These are phyloP conservation scores for Cylindroiulus punctatus DNA, from an alignment of 2,888 invertebrate species.

Conservation along the genomic window DNA sequence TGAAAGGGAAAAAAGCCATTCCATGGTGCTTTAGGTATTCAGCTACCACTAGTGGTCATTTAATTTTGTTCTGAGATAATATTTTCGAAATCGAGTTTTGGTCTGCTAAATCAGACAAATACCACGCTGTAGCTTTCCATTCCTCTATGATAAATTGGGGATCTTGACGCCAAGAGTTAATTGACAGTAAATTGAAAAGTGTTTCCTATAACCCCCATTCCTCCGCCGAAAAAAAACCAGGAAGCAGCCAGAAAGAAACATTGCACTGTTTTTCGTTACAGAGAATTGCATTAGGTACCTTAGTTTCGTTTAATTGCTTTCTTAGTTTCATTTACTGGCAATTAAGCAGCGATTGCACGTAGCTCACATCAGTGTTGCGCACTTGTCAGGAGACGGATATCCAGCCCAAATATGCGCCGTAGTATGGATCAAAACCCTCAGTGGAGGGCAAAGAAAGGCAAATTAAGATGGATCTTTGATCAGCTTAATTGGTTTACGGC, in stretches of 20 bases:
- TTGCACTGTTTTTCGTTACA: slow-evolving; percentile 1
- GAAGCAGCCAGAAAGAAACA: slow-evolving; percentile 8
- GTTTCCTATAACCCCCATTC: not conserved
- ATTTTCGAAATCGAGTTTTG: too few relatives aligned
- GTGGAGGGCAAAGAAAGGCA: not conserved
- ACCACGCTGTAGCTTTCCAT: too few relatives aligned
- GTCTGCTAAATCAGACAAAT: too few relatives aligned
- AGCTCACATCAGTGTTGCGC: slow-evolving; percentile 2
- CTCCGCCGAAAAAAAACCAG: not conserved
- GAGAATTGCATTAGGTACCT: slow-evolving; percentile 26
- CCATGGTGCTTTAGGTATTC: too few relatives aligned
- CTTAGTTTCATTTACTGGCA: slow-evolving; percentile 38
- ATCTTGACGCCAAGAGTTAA: not conserved
- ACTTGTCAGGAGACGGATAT: slow-evolving; percentile 11
- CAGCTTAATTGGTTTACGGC: slow-evolving; percentile 17
- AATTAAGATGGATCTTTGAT: slow-evolving; percentile 42
- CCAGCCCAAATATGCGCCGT: not conserved
- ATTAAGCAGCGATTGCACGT: slow-evolving; percentile 38
- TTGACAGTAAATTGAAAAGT: slow-evolving; percentile 3
- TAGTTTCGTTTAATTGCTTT: slow-evolving; percentile 18
- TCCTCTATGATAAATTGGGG: not conserved
- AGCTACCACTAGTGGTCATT: too few relatives aligned
- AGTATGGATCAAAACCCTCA: not conserved
- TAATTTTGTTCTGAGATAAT: too few relatives aligned
- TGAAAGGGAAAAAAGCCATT: too few relatives aligned